Evolutionary conservation across 2,797 vertebrate species (phyloP).

Genomic region (Notoglanidium macrostoma): DNA sequence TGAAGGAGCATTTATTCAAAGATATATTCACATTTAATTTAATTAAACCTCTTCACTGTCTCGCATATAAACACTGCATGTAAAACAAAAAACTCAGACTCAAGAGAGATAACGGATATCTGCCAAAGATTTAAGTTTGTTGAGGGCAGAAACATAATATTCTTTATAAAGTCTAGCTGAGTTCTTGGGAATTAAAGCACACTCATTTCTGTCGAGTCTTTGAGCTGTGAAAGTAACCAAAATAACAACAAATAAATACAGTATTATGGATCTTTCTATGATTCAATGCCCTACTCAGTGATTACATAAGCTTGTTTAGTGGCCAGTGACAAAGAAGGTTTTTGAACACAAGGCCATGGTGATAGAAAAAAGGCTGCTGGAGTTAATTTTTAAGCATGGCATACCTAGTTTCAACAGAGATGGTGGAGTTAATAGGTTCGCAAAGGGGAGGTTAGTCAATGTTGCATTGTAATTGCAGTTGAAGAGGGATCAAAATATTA

Average conservation of each 20-base stretch:
- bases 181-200: background rate
- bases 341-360: background rate
- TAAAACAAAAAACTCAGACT: background rate
- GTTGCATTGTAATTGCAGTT: background rate
- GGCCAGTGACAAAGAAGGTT: background rate
- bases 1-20: background rate
- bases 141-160: background rate
- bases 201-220: background rate
- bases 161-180: background rate
- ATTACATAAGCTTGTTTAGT: constrained; percentile 12
- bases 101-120: background rate
- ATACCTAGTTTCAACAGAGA: background rate
- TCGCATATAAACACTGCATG: background rate
- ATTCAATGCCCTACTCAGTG: background rate
- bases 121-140: background rate
- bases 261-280: constrained; percentile 7
- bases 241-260: constrained; percentile 8
- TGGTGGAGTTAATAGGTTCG: background rate
- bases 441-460: background rate
- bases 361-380: background rate
- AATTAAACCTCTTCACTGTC: background rate
- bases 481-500: background rate
- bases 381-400: background rate
- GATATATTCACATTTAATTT: background rate
- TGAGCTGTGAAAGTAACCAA: background rate